Evolutionary conservation across 2,888 invertebrate genomes (phyloP), one percentile per base, ranked within the genome.

Genomic region (Lydus trimaculatus): DNA sequence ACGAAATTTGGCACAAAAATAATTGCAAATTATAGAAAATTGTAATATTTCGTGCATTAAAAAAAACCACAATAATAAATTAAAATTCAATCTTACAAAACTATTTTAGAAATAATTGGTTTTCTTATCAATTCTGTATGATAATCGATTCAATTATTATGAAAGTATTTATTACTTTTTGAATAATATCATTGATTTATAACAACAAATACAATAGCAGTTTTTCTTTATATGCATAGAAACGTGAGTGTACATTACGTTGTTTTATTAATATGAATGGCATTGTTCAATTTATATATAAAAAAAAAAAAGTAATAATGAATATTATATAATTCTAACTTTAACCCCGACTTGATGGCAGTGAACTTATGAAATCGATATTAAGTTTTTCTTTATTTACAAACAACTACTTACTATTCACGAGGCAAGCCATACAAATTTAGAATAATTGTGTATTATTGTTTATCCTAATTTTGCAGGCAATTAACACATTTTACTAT

Each of bases 401-500:
- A 43, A 43, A 43, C 43, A 43, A 43, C 43, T 9, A 15, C 15
- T 15, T 15, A 15, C 33, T 4, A 39, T 39, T 43, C 5, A n/a
- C n/a, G 7, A 43, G n/a, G n/a, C n/a, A n/a, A n/a, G n/a, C n/a
- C n/a, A 17, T 43, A 43, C 43, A 43, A 43, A 43, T n/a, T 17
- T 43, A 43, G n/a, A 43, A 43, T 8, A n/a, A n/a, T n/a, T n/a
- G n/a, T n/a, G n/a, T n/a, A 5, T 33, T 43, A 43, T 43, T n/a
- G 20, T 48, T 48, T 48, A 48, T 48, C 56, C 25, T 56, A 56
- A 56, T 56, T 56, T 56, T 25, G 25, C 56, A 25, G 5, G 5
- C 56, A 56, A 56, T 56, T 56, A 56, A 56, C 23, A 56, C 56
- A 25, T 56, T 56, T 56, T 25, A 56, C 23, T 52, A 52, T 52